Evolutionary conservation across 2,888 invertebrate species (phyloP).

Genomic region (Callosobruchus maculatus): DNA sequence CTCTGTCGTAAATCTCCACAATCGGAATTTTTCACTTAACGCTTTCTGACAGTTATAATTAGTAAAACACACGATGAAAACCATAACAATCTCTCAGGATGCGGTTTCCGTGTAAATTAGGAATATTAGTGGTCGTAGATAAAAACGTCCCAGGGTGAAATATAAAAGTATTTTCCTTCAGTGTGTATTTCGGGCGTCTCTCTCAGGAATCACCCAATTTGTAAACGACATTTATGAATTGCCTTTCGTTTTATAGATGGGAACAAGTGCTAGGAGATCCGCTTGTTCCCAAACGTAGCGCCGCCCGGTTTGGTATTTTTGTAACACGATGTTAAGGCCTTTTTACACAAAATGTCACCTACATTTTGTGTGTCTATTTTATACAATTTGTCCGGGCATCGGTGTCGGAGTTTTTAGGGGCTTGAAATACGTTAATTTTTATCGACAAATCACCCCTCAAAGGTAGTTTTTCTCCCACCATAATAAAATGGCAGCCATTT

Average conservation of each 20-base stretch:
- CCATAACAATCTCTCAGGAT: not conserved
- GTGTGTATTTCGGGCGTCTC: conserved; percentile 6
- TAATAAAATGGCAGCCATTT: no score
- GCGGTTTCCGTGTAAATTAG: not conserved
- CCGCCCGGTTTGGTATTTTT: conserved; percentile 9
- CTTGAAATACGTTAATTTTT: no score
- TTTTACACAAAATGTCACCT: not conserved
- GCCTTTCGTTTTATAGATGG: conserved; percentile 13
- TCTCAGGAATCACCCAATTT: conserved; percentile 11
- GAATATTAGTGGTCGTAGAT: not conserved
- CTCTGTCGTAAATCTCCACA: no score
- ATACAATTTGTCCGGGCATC: no score
- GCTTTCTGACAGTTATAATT: not conserved
- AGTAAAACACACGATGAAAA: not conserved
- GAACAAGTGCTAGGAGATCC: conserved; percentile 13
- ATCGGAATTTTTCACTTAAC: not conserved
- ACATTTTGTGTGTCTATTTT: no score
- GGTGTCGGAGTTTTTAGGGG: no score
- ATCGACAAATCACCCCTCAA: no score
- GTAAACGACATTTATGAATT: conserved; percentile 12
- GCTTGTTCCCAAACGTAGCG: conserved; percentile 5
- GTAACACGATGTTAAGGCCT: not conserved
- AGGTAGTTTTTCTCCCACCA: no score
- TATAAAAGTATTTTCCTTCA: not conserved
- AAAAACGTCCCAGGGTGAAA: not conserved